Conservation (phyloP, 2,113 vertebrate species). For the Oenanthe oenanthe region DNA sequence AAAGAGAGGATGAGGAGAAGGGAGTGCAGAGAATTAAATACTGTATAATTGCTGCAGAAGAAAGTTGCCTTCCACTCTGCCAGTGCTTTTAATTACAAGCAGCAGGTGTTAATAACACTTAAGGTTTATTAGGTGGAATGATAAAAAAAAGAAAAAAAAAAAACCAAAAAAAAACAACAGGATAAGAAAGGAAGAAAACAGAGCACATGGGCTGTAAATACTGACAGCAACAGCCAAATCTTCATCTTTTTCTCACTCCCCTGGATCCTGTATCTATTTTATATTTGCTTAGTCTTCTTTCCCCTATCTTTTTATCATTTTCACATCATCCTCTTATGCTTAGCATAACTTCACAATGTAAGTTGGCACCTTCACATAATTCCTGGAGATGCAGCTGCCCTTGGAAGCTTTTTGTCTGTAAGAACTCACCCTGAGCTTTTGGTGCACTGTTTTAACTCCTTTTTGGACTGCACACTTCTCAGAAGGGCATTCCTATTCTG, state of each 20-base stretch:
- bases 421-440: background rate
- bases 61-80: background rate
- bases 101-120: background rate
- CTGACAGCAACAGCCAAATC: background rate
- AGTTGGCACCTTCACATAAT: background rate
- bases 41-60: background rate
- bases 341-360: background rate
- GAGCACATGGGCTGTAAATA: background rate
- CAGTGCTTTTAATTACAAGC: background rate
- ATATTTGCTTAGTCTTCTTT: background rate
- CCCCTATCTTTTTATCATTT: background rate
- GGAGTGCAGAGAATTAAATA: background rate
- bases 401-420: background rate
- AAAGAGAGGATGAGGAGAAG: background rate
- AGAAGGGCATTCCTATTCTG: background rate
- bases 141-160: background rate
- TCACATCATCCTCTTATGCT: background rate
- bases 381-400: background rate
- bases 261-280: background rate
- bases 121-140: background rate
- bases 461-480: background rate
- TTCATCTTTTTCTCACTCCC: background rate
- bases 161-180: background rate
- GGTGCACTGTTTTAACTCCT: background rate
- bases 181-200: background rate